Conservation (phyloP, 1,140 invertebrate genomes). For the Ridgeia piscesae region DNA sequence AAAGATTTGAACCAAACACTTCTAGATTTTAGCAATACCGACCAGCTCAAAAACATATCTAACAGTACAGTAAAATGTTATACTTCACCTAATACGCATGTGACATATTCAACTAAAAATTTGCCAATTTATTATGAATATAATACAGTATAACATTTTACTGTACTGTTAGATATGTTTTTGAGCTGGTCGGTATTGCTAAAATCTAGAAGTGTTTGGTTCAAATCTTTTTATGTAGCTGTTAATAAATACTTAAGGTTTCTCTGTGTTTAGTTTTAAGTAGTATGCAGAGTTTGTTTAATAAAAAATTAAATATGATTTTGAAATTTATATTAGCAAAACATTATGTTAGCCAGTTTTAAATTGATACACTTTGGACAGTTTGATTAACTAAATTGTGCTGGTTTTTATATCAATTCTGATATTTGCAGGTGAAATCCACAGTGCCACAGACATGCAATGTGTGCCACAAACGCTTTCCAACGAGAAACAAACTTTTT, state of each 20-base stretch:
- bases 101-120: not conserved
- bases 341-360: constrained; percentile 12
- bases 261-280: constrained; percentile 6
- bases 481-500: constrained; percentile 51
- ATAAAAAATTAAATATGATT: not conserved
- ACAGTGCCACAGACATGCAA: constrained; percentile 33
- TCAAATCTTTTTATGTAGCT: no score
- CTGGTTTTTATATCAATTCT: constrained; percentile 13
- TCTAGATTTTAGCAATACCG: not conserved
- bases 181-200: not conserved
- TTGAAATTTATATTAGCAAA: not conserved
- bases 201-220: not conserved
- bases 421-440: not conserved
- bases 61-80: not conserved
- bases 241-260: not conserved
- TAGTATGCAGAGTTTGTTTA: no score
- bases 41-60: not conserved
- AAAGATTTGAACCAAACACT: not conserved
- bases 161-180: not conserved
- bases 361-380: constrained; percentile 25
- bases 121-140: not conserved
- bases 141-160: not conserved
- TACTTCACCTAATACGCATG: not conserved
- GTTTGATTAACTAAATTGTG: not conserved
- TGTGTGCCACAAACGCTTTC: constrained; percentile 40